Evolutionary conservation across 2,113 vertebrate genomes (phyloP).

Genomic region (Apistogramma diplotaenia): DNA sequence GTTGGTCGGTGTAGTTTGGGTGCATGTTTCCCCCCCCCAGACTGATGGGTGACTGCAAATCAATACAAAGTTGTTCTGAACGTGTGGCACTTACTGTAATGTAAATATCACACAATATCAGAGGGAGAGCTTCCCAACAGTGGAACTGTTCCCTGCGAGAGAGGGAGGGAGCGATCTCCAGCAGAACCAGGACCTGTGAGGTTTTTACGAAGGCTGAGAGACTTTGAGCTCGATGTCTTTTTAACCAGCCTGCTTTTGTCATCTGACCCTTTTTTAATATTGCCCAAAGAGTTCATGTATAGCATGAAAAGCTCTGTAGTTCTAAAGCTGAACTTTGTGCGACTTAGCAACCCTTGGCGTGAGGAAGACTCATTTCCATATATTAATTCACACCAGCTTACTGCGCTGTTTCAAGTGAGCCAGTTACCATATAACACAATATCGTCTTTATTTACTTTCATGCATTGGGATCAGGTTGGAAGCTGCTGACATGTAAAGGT

Average conservation of each 20-base stretch:
- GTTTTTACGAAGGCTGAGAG: background rate
- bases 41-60: background rate
- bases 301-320: background rate
- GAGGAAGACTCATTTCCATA: background rate
- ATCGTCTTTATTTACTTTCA: background rate
- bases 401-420: background rate
- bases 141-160: background rate
- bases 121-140: background rate
- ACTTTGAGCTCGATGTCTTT: too few relatives aligned
- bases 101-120: background rate
- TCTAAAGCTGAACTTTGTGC: background rate
- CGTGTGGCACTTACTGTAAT: background rate
- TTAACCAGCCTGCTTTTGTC: too few relatives aligned
- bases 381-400: too few relatives aligned
- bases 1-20: background rate
- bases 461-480: background rate
- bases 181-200: background rate
- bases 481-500: background rate
- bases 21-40: background rate
- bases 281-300: background rate
- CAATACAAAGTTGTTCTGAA: background rate
- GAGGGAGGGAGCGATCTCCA: background rate
- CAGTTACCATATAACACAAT: accelerated
- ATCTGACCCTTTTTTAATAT: background rate
- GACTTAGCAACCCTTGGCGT: background rate